phyloP scores from a whole-genome alignment of 2,113 vertebrate species.

The Herpetotheres cachinnans region DNA sequence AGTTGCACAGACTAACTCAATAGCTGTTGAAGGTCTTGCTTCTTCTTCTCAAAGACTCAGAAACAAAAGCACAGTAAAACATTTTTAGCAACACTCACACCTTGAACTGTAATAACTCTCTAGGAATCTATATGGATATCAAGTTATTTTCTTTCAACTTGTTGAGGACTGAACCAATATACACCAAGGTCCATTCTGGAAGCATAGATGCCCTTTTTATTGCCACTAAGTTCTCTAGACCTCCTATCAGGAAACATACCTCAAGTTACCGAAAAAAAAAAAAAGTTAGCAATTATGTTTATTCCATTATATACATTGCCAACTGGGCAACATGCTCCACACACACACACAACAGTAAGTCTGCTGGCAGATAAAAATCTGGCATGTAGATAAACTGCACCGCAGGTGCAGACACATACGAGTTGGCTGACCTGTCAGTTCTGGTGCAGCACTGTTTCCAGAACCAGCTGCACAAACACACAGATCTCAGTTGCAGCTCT shows the following conservation, averaged over 20 bases:
- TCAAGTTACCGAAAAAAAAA: background rate
- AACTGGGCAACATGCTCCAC: background rate
- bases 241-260: background rate
- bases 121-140: background rate
- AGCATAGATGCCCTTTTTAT: background rate
- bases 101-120: background rate
- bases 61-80: background rate
- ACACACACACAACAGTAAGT: background rate
- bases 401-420: background rate
- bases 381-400: background rate
- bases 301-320: background rate
- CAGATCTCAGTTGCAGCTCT: background rate
- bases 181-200: background rate
- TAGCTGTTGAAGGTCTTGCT: background rate
- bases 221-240: background rate
- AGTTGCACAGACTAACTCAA: background rate
- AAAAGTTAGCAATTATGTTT: background rate
- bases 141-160: background rate
- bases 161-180: background rate
- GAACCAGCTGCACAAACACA: slow-evolving; percentile 21
- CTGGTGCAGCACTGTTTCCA: background rate
- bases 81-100: background rate
- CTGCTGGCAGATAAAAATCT: background rate
- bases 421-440: background rate
- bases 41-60: background rate